Conservation (phyloP, 1,140 invertebrate species). For the Dinothrombium tinctorium region DNA sequence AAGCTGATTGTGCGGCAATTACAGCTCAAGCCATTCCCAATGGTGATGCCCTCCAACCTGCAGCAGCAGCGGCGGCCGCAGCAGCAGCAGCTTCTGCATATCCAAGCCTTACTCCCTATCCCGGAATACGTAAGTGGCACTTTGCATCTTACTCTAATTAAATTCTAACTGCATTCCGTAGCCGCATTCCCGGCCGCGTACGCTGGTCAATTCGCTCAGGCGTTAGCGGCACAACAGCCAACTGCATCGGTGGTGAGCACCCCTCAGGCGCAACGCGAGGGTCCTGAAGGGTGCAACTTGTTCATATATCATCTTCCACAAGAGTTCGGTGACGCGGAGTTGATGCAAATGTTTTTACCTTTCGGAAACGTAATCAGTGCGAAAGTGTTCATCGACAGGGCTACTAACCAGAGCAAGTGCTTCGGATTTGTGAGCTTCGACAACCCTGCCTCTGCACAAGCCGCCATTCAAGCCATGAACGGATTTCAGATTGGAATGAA, state of each 20-base stretch:
- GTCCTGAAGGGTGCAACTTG: constrained; percentile 11
- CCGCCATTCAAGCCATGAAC: constrained; percentile 98
- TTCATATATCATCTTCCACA: constrained; percentile 14
- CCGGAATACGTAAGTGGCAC: no score
- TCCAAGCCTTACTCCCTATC: constrained; percentile 4
- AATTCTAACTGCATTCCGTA: no score
- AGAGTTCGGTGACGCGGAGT: constrained; percentile 80
- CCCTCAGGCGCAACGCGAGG: constrained; percentile 3
- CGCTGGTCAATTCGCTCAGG: constrained; percentile 9
- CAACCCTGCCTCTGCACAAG: constrained; percentile 87
- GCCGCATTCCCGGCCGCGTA: constrained; percentile 4
- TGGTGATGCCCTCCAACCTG: not conserved
- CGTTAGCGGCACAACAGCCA: constrained; percentile 4
- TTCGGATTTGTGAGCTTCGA: constrained; percentile 99
- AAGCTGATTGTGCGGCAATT: no score
- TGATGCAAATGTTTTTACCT: constrained; percentile 75
- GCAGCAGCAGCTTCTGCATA: not conserved
- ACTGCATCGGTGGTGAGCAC: not conserved
- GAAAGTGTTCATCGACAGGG: constrained; percentile 97
- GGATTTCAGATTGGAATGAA: constrained; percentile 99
- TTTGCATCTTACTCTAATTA: no score
- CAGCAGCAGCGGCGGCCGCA: not conserved
- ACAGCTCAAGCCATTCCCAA: constrained; percentile 4
- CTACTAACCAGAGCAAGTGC: constrained; percentile 91
- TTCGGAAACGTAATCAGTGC: constrained; percentile 91